Base-by-base conservation (phyloP, 2,797 vertebrate species). In the Brotula barbata region DNA sequence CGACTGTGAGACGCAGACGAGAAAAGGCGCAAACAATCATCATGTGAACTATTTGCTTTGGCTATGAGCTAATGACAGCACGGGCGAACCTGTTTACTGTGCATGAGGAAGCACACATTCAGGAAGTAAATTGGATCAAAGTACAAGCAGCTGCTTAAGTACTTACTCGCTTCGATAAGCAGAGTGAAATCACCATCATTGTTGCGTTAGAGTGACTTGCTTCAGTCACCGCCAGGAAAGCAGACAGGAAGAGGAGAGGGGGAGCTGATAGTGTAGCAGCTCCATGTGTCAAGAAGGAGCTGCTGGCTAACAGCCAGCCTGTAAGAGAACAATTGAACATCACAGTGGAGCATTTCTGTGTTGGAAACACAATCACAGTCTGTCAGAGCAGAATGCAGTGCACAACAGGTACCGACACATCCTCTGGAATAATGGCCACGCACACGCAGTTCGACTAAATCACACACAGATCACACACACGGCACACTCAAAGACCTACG, bases 71-170 rank as follows among this genome's bases (percentile, higher is more conserved):
- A 83, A 87, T 85, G 84, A 89, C 89, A 81, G 80, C 80, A 85
- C 68, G 75, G 81, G 78, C 86, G 71, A 84, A 77, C 83, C 84
- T 91, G 91, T 93, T 93, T 91, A 92, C 90, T 44, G 76, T 78
- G 86, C 87, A 84, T 76, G 84, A 89, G 88, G 90, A 92, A 89
- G 80, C 86, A 77, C 84, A 89, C 87, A 89, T 88, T 85, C 87
- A 91, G 90, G 91, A 93, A 92, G 89, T 83, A 87, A 89, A 91
- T 87, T 91, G 91, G 89, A 92, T 86, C 79, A 90, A 88, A 88
- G 79, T 85, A 87, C 83, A 70, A 75, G 80, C 64, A 80, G 91
- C 91, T 89, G 86, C 86, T 89, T 92, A 92, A 90, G 88, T 89
- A 87, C 91, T 94, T 92, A 88, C 69, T 55, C 85, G 87, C 82